Evolutionary conservation across 2,888 invertebrate species (phyloP), one percentile per base, ranked within the genome.

Genomic region (Noctua janthe): DNA sequence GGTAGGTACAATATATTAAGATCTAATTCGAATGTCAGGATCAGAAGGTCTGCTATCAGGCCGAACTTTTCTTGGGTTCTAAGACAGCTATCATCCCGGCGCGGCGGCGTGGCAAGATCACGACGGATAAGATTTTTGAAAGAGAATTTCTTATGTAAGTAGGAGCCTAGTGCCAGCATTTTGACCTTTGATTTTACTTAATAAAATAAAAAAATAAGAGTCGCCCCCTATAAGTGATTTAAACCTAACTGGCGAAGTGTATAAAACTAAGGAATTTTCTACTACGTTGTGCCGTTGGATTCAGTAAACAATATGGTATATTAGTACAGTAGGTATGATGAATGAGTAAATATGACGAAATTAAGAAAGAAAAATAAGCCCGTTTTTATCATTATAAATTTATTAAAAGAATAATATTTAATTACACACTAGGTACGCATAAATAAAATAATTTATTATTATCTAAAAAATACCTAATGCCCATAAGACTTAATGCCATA

Each of bases 401-500:
- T 84, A 66, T 71, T 64, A 13, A 39, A 71, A 75, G 20, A 72
- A 6, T 13, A 56, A 73, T 29, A 64, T 17, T 72, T 86, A 71
- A 86, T 59, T 72, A 71, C 23, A 43, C 54, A 64, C 71, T 66
- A 69, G 15, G n/a, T 47, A 74, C 20, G 35, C 13, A 39, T 74
- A 80, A 74, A 84, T 70, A 66, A 80, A 71, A 70, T 70, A 80
- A 74, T 56, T 56, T 81, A 71, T 20, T 49, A 20, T 10, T 15
- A 23, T n/a, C 39, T 75, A 81, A 81, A 64, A 76, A 86, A 80
- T 43, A 74, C 20, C 1, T 86, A 87, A 81, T 78, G 82, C 0
- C 76, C 70, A 76, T 81, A 82, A 7, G 76, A 76, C 13, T 83
- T 84, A 35, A 83, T 90, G 56, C 80, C 78, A 76, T 76, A 77